These are phyloP conservation scores for Brachionus rubens DNA, from an alignment of 1,140 invertebrate genomes.

Conservation along the genomic window DNA sequence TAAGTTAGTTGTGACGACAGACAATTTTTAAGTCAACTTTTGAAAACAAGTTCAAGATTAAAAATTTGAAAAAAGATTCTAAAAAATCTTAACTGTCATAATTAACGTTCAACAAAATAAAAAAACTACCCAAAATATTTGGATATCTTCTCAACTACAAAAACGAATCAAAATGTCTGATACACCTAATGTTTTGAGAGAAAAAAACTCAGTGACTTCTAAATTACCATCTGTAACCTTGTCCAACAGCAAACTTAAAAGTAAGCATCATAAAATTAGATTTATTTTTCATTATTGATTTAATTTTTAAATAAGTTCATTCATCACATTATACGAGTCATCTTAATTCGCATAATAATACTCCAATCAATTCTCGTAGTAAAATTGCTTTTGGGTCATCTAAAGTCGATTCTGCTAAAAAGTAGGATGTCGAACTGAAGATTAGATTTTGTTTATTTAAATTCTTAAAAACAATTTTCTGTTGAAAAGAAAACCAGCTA, in stretches of 20 bases:
- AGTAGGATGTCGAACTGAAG: too few species aligned
- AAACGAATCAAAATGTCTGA: not conserved
- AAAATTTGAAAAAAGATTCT: too few species aligned
- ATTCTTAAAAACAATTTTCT: too few species aligned
- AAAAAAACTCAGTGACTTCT: not conserved
- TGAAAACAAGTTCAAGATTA: too few species aligned
- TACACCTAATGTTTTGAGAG: not conserved
- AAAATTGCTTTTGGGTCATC: not conserved
- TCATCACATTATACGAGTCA: not conserved
- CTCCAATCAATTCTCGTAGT: not conserved
- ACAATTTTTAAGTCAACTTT: too few species aligned
- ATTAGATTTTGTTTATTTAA: too few species aligned
- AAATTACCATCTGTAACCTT: not conserved
- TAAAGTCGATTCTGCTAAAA: conserved; percentile 18
- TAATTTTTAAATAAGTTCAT: not conserved
- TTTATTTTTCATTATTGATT: not conserved
- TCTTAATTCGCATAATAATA: not conserved
- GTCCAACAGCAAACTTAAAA: conserved; percentile 19
- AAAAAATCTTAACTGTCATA: too few species aligned
- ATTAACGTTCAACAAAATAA: too few species aligned
- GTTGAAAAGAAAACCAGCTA: too few species aligned
- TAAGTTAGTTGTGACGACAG: too few species aligned
- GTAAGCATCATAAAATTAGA: not conserved
- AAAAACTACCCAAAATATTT: too few species aligned
- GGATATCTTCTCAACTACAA: too few species aligned